These are phyloP conservation scores for Drosophila willistoni DNA, from an alignment of 1,140 invertebrate genomes.

Conservation along the genomic window DNA sequence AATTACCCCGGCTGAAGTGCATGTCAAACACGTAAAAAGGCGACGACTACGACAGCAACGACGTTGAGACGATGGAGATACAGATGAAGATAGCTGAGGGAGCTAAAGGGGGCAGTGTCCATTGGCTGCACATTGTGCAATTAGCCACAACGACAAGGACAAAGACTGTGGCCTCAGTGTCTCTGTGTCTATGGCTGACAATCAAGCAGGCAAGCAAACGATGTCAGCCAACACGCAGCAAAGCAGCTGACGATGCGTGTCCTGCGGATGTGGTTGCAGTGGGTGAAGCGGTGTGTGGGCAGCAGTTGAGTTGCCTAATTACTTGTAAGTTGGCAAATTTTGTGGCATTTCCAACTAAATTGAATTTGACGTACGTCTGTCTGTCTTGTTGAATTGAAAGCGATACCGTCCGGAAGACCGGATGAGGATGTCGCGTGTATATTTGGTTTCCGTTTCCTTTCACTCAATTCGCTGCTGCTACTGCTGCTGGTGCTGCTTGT, in stretches of 20 bases:
- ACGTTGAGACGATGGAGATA: neutral
- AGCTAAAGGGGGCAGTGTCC: slow-evolving; percentile 5
- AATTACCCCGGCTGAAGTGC: slow-evolving; percentile 74
- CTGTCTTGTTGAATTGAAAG: slow-evolving; percentile 58
- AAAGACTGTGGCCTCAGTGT: neutral
- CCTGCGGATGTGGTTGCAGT: slow-evolving; percentile 30
- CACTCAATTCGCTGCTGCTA: slow-evolving; percentile 35
- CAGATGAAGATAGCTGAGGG: too few relatives aligned
- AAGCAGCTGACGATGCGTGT: slow-evolving; percentile 68
- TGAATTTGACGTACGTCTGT: slow-evolving; percentile 64
- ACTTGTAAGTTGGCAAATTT: slow-evolving; percentile 80
- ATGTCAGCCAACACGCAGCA: slow-evolving; percentile 29
- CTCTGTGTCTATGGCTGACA: slow-evolving; percentile 43
- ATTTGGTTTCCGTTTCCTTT: slow-evolving; percentile 67
- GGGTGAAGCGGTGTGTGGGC: slow-evolving; percentile 1
- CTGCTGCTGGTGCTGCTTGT: slow-evolving; percentile 54
- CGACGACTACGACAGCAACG: slow-evolving; percentile 16
- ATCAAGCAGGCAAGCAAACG: slow-evolving; percentile 55
- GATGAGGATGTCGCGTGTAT: slow-evolving; percentile 74
- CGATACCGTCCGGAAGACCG: slow-evolving; percentile 23
- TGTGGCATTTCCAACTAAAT: slow-evolving; percentile 77
- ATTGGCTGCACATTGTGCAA: slow-evolving; percentile 65
- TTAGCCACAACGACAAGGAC: slow-evolving; percentile 55
- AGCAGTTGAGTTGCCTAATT: slow-evolving; percentile 76
- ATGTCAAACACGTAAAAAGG: slow-evolving; percentile 80